phyloP scores from a whole-genome alignment of 2,113 vertebrate genomes.

The Engraulis encrasicolus region DNA sequence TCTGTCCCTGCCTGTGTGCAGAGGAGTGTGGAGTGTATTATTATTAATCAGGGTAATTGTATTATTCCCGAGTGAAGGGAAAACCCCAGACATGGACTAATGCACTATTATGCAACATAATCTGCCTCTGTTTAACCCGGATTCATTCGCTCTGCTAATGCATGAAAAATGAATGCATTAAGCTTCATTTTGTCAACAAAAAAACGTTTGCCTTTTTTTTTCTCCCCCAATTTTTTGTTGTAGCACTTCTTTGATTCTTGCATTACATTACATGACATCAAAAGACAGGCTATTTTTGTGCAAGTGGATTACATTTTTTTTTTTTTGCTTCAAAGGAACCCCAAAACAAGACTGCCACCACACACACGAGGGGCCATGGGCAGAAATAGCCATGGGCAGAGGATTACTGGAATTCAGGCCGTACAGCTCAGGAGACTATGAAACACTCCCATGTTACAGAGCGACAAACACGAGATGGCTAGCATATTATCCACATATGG shows the following conservation, averaged over 20 bases:
- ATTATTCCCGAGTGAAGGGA: constrained; percentile 27
- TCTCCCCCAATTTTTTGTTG: constrained; percentile 39
- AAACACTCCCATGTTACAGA: neutral
- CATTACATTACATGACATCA: constrained; percentile 44
- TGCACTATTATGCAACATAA: constrained; percentile 29
- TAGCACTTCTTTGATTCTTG: constrained; percentile 28
- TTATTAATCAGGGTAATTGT: constrained; percentile 44
- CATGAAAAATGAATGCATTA: constrained; percentile 29
- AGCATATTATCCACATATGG: too few species aligned
- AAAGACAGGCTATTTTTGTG: constrained; percentile 46
- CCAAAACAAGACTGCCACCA: constrained; percentile 30
- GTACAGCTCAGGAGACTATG: neutral
- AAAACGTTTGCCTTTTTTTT: constrained; percentile 48
- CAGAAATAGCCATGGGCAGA: constrained; percentile 37
- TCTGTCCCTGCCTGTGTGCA: neutral
- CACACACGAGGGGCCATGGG: constrained; percentile 24
- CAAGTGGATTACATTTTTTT: constrained; percentile 45
- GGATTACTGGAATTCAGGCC: neutral
- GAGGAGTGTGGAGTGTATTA: constrained; percentile 23
- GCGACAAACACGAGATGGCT: neutral
- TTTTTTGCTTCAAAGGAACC: constrained; percentile 25
- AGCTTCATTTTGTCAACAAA: constrained; percentile 39
- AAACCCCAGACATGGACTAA: constrained; percentile 30
- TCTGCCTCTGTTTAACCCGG: constrained; percentile 28
- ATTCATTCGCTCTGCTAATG: constrained; percentile 17